Conservation (phyloP, 1,140 invertebrate species). For the Bursaphelenchus mucronatus region DNA sequence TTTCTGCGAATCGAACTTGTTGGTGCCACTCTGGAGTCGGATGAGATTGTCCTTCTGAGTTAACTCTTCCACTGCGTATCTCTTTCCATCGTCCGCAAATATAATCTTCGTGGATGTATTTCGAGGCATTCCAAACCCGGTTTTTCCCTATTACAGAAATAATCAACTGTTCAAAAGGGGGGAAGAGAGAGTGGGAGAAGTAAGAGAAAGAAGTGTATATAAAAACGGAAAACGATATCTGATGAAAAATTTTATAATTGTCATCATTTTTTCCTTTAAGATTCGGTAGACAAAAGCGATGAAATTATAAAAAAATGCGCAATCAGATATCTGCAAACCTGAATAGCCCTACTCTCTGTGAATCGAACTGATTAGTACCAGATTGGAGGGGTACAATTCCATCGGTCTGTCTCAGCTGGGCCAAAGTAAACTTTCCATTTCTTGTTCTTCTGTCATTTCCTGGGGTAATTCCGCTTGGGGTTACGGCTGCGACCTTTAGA, state of each 20-base stretch:
- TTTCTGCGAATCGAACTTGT: constrained; percentile 49
- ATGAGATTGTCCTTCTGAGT: constrained; percentile 36
- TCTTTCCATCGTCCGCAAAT: constrained; percentile 42
- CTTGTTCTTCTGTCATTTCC: constrained; percentile 39
- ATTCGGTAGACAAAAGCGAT: not conserved
- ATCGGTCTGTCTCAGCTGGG: constrained; percentile 58
- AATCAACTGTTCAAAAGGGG: constrained; percentile 16
- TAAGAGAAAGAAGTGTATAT: constrained; percentile 10
- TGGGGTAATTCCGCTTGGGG: constrained; percentile 6
- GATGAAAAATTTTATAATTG: not conserved
- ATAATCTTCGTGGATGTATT: constrained; percentile 56
- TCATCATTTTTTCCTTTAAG: not conserved
- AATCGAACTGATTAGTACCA: constrained; percentile 58
- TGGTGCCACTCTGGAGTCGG: constrained; percentile 45
- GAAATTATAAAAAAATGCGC: not conserved
- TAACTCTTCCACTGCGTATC: constrained; percentile 28
- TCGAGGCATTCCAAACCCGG: constrained; percentile 56
- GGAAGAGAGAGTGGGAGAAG: constrained; percentile 4
- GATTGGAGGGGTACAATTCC: constrained; percentile 58
- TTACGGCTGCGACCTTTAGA: constrained; percentile 33
- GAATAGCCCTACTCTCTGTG: constrained; percentile 46
- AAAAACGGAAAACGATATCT: constrained; percentile 17
- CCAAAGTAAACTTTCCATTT: constrained; percentile 56
- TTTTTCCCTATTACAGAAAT: constrained; percentile 51
- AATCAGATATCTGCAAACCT: not conserved